These are phyloP conservation scores for Trisateles emortualis DNA, from an alignment of 2,888 invertebrate genomes.

Conservation along the genomic window DNA sequence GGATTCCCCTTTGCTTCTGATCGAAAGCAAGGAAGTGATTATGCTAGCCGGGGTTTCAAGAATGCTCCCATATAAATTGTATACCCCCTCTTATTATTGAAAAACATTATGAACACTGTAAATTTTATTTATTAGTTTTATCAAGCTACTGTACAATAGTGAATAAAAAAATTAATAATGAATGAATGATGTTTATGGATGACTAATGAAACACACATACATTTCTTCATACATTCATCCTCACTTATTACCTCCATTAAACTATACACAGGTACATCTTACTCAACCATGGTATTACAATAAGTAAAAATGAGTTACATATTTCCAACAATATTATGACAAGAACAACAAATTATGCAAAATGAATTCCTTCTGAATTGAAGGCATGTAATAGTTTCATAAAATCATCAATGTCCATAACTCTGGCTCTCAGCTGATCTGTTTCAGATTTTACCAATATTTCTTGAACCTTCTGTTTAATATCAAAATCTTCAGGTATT, in stretches of 20 bases:
- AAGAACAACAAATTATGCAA: conserved; percentile 87
- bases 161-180: conserved; percentile 26
- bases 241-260: no score
- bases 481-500: conserved; percentile 92
- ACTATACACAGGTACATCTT: no score
- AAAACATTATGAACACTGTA: background rate
- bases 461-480: conserved; percentile 92
- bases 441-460: conserved; percentile 90
- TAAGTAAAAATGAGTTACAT: no score
- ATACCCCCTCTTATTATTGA: background rate
- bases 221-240: no score
- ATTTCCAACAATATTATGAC: no score
- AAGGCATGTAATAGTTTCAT: conserved; percentile 94
- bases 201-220: no score
- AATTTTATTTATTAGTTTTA: conserved; percentile 33
- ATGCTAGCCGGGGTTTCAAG: conserved; percentile 91
- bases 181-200: no score
- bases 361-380: conserved; percentile 97
- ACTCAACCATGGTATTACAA: no score
- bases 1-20: conserved; percentile 89
- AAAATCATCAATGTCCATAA: conserved; percentile 99
- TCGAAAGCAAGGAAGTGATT: conserved; percentile 87
- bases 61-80: conserved; percentile 64
- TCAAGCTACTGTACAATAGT: conserved; percentile 28
- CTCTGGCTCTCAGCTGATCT: conserved; percentile 93